phyloP scores from a whole-genome alignment of 2,888 invertebrate species.

The Diaphora mendica region DNA sequence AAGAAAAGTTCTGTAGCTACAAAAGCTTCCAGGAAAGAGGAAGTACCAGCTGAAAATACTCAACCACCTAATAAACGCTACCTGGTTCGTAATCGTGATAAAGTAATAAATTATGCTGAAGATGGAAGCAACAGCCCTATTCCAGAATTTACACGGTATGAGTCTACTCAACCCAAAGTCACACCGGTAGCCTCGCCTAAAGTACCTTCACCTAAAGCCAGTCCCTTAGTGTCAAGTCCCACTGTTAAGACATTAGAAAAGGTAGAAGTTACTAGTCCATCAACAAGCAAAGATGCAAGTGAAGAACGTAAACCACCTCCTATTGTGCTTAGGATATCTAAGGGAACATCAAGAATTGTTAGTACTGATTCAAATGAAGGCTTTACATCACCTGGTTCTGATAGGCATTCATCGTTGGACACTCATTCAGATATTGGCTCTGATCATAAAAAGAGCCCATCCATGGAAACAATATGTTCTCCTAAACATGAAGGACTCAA shows the following conservation, averaged over 20 bases:
- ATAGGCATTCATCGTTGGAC: slow-evolving; percentile 82
- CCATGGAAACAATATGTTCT: slow-evolving; percentile 80
- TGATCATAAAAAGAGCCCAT: slow-evolving; percentile 78
- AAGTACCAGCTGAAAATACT: slow-evolving; percentile 69
- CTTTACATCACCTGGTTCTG: slow-evolving; percentile 84
- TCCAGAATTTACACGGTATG: slow-evolving; percentile 78
- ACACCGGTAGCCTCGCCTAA: slow-evolving; percentile 58
- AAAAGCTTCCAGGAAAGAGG: slow-evolving; percentile 81
- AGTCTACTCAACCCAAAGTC: slow-evolving; percentile 58
- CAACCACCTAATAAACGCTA: slow-evolving; percentile 84
- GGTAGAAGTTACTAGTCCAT: slow-evolving; percentile 76
- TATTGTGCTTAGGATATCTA: slow-evolving; percentile 95
- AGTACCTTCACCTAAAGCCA: slow-evolving; percentile 79
- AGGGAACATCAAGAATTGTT: slow-evolving; percentile 89
- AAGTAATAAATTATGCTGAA: slow-evolving; percentile 88
- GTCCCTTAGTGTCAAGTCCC: slow-evolving; percentile 76
- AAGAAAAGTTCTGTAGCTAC: slow-evolving; percentile 77
- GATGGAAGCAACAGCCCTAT: slow-evolving; percentile 86
- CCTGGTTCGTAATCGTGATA: slow-evolving; percentile 85
- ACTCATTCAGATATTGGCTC: slow-evolving; percentile 77
- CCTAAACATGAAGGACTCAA: slow-evolving; percentile 84
- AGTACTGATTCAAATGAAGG: slow-evolving; percentile 89
- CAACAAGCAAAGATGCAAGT: slow-evolving; percentile 79
- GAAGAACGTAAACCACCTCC: slow-evolving; percentile 90
- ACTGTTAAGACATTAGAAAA: slow-evolving; percentile 60